A percentile compares a stretch with the other conserved stretches of the same genome.
Evolutionary conservation across 2,888 invertebrate species (phyloP).

Genomic region (Eurytoma californica): DNA sequence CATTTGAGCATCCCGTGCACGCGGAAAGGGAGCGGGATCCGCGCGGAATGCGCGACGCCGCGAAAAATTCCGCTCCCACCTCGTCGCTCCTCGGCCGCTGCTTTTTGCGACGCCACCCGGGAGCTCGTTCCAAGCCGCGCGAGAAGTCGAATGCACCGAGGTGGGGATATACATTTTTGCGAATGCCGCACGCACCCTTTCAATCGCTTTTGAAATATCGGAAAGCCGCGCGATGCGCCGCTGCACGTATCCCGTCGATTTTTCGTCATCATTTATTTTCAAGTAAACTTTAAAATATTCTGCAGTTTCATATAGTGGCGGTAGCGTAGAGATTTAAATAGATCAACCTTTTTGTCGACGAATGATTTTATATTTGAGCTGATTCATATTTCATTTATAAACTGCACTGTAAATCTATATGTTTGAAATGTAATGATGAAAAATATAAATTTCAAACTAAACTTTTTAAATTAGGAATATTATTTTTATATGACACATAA

Average conservation of each 20-base stretch:
- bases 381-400: no score
- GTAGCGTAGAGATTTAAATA: no score
- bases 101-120: background rate
- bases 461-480: no score
- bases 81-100: background rate
- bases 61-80: constrained; percentile 24
- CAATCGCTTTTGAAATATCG: background rate
- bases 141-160: no score
- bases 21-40: constrained; percentile 26
- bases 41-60: constrained; percentile 23
- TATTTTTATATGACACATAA: no score
- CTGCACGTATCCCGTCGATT: background rate
- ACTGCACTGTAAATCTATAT: no score
- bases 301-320: no score
- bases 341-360: no score
- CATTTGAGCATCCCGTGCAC: constrained; percentile 31
- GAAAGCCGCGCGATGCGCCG: background rate
- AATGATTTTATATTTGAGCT: no score
- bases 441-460: no score
- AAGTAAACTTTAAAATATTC: no score
- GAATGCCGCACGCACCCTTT: background rate
- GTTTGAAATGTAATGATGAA: no score
- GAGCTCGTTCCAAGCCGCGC: background rate
- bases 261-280: background rate
- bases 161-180: background rate